Evolutionary conservation across 2,797 vertebrate species (phyloP), one percentile per base, ranked within the genome.

Genomic region (Valencia hispanica): DNA sequence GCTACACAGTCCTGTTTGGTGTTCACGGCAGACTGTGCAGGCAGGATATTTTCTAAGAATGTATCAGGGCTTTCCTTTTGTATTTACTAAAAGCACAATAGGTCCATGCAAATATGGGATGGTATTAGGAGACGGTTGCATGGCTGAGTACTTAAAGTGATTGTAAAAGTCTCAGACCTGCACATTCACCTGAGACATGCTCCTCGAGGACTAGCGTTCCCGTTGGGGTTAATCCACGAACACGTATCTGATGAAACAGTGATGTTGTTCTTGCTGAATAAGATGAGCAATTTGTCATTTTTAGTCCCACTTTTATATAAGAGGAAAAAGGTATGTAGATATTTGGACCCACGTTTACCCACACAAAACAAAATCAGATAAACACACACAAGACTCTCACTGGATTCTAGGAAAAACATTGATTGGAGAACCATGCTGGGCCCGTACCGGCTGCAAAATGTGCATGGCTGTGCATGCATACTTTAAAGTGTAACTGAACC

Each of bases 1-100:
- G 61, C 57, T 79, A 2, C 73, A 82, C 77, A 68, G 79, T 68
- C 41, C 63, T 84, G 82, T 88, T 87, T 68, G 73, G 48, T 22
- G 69, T 81, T 81, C 34, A 30, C 68, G 61, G 51, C 39, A 45
- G 1, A 5, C 8, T 27, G 50, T 79, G 75, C 69, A 20, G 50
- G 41, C 73, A 36, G 65, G 82, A 36, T 80, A 66, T 89, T 88
- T 83, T 92, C 81, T 74, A 81, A 73, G 85, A 92, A 83, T 68
- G 71, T 71, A 75, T 86, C 71, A 6, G 59, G 72, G 61, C 66
- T 83, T 65, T 82, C 70, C 75, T 87, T 68, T 68, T 73, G 55
- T 91, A 85, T 94, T 92, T 90, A 91, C 88, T 86, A 36, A 91
- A 93, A 93, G 84, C 90, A 91, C 68, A 77, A 75, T 41, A 47